These are phyloP conservation scores for Brevimyrus niger DNA, from an alignment of 2,113 vertebrate species.

Conservation along the genomic window DNA sequence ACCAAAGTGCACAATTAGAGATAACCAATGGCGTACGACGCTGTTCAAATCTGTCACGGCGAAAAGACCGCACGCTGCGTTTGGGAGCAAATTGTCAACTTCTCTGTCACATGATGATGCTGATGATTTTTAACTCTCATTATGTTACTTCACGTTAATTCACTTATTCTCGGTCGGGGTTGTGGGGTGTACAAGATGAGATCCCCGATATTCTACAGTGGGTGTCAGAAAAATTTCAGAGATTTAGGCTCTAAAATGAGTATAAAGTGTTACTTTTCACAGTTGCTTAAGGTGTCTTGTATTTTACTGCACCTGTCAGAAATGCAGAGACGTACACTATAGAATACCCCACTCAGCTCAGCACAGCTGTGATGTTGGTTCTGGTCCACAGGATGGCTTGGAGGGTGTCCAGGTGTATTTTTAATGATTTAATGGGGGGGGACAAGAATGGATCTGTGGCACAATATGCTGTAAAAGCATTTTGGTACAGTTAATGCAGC, in stretches of 20 bases:
- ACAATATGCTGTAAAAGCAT: neutral
- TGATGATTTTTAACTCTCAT: neutral
- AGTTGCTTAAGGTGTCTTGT: neutral
- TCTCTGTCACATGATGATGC: neutral
- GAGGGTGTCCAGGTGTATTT: neutral
- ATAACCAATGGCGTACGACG: slow-evolving; percentile 9
- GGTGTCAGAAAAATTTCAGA: neutral
- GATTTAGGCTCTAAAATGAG: neutral
- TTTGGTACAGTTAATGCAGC: neutral
- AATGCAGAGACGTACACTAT: neutral
- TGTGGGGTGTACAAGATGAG: neutral
- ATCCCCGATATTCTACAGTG: neutral
- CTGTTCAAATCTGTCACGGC: slow-evolving; percentile 17
- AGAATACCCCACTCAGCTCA: neutral
- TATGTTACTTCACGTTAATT: neutral
- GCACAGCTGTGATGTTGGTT: neutral
- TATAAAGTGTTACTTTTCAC: neutral
- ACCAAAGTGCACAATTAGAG: neutral
- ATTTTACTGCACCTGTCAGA: neutral
- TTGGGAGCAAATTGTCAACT: neutral
- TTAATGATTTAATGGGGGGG: slow-evolving; percentile 7
- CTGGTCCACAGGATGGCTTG: neutral
- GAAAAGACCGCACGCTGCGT: neutral
- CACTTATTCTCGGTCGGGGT: neutral
- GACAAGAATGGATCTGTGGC: neutral